Conservation (phyloP, 2,888 invertebrate species). For the Phlogophora meticulosa region DNA sequence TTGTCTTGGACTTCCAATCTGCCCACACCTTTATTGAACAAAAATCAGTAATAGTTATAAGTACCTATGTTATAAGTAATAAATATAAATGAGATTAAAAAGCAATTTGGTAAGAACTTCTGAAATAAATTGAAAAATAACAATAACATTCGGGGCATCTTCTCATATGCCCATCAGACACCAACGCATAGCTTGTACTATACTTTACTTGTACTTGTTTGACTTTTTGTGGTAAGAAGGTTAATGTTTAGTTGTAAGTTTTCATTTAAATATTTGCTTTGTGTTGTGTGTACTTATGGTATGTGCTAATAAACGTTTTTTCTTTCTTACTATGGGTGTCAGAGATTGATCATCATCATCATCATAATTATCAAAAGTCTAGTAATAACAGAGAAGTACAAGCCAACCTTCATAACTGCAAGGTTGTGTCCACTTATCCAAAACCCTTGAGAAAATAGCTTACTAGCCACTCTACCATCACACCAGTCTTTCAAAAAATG, state of each 20-base stretch:
- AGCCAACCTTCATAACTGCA: slow-evolving; percentile 1
- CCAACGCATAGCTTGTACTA: no score
- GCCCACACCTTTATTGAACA: neutral
- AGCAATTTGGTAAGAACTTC: neutral
- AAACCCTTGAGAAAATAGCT: neutral
- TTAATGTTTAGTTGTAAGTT: no score
- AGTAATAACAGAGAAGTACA: slow-evolving; percentile 1
- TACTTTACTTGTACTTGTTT: no score
- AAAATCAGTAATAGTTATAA: no score
- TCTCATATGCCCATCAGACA: neutral
- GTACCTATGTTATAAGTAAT: neutral
- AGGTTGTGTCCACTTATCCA: neutral
- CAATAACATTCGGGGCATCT: neutral
- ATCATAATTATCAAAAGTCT: neutral
- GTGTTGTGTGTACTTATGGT: no score
- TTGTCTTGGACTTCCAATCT: slow-evolving; percentile 1
- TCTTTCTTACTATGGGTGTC: no score
- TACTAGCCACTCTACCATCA: no score
- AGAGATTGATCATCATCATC: no score
- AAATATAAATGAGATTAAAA: neutral
- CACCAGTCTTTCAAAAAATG: no score
- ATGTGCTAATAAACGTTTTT: no score
- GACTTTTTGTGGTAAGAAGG: no score
- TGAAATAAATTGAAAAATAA: slow-evolving; percentile 3
- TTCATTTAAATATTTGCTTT: no score